Percentiles rank a stretch among this genome's conserved stretches.
These are phyloP conservation scores for Caerostris darwini DNA, from an alignment of 1,140 invertebrate species.

Conservation along the genomic window DNA sequence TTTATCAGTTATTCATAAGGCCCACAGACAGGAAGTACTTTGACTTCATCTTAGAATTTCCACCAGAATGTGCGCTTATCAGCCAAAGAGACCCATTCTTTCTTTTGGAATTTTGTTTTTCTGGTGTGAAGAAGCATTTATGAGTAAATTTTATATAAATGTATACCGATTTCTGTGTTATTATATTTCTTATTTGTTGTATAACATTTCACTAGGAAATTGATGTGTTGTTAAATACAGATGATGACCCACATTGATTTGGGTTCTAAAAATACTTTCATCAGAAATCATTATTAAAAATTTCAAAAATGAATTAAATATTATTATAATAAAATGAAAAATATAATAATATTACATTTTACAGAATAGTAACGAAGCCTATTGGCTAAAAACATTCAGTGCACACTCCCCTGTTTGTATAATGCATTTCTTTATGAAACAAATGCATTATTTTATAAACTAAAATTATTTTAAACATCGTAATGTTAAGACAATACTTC, in stretches of 20 bases:
- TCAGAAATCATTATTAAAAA: too few species aligned
- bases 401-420: too few species aligned
- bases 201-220: neutral
- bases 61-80: neutral
- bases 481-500: too few species aligned
- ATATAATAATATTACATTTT: too few species aligned
- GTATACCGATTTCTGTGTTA: neutral
- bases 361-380: too few species aligned
- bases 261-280: too few species aligned
- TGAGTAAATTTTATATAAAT: neutral
- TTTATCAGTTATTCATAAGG: conserved; percentile 61
- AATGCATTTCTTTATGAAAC: too few species aligned
- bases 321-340: too few species aligned
- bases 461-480: too few species aligned
- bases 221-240: neutral
- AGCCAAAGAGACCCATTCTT: neutral
- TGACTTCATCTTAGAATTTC: neutral
- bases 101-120: neutral
- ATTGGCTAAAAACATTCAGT: too few species aligned
- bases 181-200: neutral
- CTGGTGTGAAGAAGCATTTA: neutral
- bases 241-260: neutral
- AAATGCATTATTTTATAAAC: too few species aligned
- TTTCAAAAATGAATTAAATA: too few species aligned
- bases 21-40: conserved; percentile 14